These are phyloP conservation scores for Ahaetulla prasina DNA, from an alignment of 2,113 vertebrate species.

Conservation along the genomic window DNA sequence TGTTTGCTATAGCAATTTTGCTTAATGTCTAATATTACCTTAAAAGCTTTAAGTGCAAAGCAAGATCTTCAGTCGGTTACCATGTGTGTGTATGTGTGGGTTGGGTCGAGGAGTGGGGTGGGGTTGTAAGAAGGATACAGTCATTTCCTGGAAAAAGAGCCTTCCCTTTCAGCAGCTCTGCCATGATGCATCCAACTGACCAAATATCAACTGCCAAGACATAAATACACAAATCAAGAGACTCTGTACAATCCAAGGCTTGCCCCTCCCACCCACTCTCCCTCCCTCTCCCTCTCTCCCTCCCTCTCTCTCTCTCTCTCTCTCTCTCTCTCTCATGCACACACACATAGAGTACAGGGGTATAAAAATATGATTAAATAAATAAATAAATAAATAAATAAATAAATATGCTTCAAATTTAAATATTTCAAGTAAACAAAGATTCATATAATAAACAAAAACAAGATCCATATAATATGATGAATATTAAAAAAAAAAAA, in stretches of 20 bases:
- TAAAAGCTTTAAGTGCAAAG: neutral
- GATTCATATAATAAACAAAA: neutral
- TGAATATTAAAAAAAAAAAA: neutral
- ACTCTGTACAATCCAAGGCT: neutral
- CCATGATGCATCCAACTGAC: conserved; percentile 99
- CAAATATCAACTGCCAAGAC: conserved; percentile 92
- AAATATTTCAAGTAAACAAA: neutral
- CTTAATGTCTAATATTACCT: conserved; percentile 24
- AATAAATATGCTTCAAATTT: neutral
- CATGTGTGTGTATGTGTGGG: neutral
- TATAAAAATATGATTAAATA: too few relatives aligned
- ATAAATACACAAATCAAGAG: neutral
- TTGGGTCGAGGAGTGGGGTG: neutral
- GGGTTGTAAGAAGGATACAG: conserved; percentile 86
- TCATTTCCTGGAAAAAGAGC: conserved; percentile 94
- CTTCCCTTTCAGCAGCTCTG: conserved; percentile 93
- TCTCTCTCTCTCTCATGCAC: too few relatives aligned
- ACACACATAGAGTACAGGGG: too few relatives aligned
- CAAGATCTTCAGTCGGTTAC: conserved; percentile 1
- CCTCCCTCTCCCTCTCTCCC: too few relatives aligned
- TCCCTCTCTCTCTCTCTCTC: too few relatives aligned
- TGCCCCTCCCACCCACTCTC: too few relatives aligned
- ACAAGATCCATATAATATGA: neutral
- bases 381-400: too few relatives aligned
- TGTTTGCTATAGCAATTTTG: conserved; percentile 13